phyloP scores from a whole-genome alignment of 1,140 invertebrate genomes.

The Philopotamus ludificatus region DNA sequence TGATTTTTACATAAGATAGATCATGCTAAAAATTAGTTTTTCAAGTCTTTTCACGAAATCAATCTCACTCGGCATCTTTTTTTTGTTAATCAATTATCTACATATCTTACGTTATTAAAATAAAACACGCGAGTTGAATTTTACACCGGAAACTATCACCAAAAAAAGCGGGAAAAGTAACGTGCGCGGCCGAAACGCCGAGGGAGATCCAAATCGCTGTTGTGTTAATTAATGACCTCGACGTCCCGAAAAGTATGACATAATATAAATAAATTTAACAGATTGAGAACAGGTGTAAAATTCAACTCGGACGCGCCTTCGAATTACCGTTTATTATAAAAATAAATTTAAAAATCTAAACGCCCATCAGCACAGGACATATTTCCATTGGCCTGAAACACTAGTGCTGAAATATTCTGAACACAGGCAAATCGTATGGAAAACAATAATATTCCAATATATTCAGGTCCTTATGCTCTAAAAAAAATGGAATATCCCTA shows the following conservation, averaged over 20 bases:
- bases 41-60: conserved; percentile 13
- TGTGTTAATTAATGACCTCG: conserved; percentile 5
- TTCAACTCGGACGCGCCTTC: conserved; percentile 26
- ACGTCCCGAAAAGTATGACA: background rate
- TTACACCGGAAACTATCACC: conserved; percentile 31
- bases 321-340: conserved; percentile 39
- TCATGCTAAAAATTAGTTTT: conserved; percentile 11
- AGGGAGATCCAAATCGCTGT: conserved; percentile 35
- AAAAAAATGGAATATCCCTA: conserved; percentile 23
- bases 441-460: conserved; percentile 6
- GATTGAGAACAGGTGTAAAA: conserved; percentile 20
- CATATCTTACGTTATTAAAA: conserved; percentile 34
- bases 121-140: conserved; percentile 36
- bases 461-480: conserved; percentile 33
- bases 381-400: conserved; percentile 28
- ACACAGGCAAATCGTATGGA: background rate
- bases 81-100: conserved; percentile 36
- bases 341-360: conserved; percentile 42
- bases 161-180: conserved; percentile 10
- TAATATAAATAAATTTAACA: background rate
- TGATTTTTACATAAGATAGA: too few species aligned
- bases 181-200: conserved; percentile 2
- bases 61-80: conserved; percentile 38
- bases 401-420: conserved; percentile 27
- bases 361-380: conserved; percentile 28